Percentiles rank a stretch among this genome's conserved stretches.
These are phyloP conservation scores for Paratrypauchen microcephalus DNA, from an alignment of 2,797 vertebrate species.

Conservation along the genomic window DNA sequence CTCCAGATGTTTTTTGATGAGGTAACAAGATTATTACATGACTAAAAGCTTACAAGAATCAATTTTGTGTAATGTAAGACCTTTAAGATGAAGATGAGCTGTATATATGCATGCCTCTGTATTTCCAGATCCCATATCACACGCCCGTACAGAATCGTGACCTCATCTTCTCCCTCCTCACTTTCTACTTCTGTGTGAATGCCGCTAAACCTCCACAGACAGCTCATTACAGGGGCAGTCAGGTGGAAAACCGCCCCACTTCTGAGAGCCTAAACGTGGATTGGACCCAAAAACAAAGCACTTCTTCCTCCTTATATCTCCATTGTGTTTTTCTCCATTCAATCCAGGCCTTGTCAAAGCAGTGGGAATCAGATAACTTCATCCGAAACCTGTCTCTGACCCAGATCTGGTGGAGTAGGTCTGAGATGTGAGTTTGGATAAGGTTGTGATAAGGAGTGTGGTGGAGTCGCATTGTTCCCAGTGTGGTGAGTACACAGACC, in stretches of 20 bases:
- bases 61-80: not conserved
- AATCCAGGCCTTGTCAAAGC: slow-evolving; percentile 1
- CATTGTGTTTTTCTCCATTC: slow-evolving; percentile 21
- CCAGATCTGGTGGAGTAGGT: slow-evolving; percentile 45
- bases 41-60: too few relatives aligned
- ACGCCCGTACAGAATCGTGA: too few relatives aligned
- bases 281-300: slow-evolving; percentile 27
- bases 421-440: slow-evolving; percentile 47
- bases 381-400: slow-evolving; percentile 56
- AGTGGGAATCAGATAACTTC: slow-evolving; percentile 32
- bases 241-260: slow-evolving; percentile 9
- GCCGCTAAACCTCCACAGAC: slow-evolving; percentile 9
- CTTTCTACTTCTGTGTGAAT: not conserved
- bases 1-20: too few relatives aligned
- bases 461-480: slow-evolving; percentile 56
- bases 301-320: slow-evolving; percentile 6
- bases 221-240: slow-evolving; percentile 6
- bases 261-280: slow-evolving; percentile 6
- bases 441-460: slow-evolving; percentile 39
- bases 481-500: slow-evolving; percentile 58
- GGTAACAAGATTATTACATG: too few relatives aligned
- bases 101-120: too few relatives aligned
- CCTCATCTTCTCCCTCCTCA: not conserved
- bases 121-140: too few relatives aligned
- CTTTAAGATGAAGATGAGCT: not conserved